Evolutionary conservation across 2,888 invertebrate genomes (phyloP).

Genomic region (Glaucopsyche alexis): DNA sequence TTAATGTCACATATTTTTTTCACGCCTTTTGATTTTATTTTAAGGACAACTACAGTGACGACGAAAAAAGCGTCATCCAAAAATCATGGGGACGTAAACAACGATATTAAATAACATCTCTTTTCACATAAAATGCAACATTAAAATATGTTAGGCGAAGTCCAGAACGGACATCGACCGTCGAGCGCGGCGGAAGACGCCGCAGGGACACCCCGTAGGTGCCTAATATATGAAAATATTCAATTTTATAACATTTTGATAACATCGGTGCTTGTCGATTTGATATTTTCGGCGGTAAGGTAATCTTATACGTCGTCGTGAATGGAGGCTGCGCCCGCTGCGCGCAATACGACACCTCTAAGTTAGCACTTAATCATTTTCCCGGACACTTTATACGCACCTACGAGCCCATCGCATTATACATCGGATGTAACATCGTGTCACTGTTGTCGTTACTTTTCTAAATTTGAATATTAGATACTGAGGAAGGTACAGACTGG

Average conservation of each 20-base stretch:
- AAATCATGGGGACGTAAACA: constrained; percentile 71
- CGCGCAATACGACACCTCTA: constrained; percentile 67
- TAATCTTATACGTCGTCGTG: constrained; percentile 69
- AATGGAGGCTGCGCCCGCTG: constrained; percentile 71
- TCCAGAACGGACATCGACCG: constrained; percentile 43
- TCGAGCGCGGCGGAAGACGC: constrained; percentile 57
- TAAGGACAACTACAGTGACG: constrained; percentile 47
- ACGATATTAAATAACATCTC: constrained; percentile 76
- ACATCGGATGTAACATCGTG: constrained; percentile 39
- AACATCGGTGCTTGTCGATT: constrained; percentile 76
- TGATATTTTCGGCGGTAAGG: constrained; percentile 78
- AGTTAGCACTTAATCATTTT: constrained; percentile 79
- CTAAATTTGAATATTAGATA: background rate
- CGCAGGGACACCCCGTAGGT: constrained; percentile 57
- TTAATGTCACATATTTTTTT: constrained; percentile 2
- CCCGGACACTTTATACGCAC: constrained; percentile 69
- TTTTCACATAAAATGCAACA: constrained; percentile 70
- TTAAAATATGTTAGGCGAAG: constrained; percentile 56
- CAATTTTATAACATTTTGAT: constrained; percentile 78
- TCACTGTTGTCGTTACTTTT: constrained; percentile 35
- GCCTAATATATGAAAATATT: constrained; percentile 73
- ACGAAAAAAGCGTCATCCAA: constrained; percentile 53
- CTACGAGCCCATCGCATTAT: constrained; percentile 44
- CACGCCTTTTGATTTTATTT: constrained; percentile 16
- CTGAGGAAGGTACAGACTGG: background rate